These are phyloP conservation scores for Tachina fera DNA, from an alignment of 2,888 invertebrate genomes.

Conservation along the genomic window DNA sequence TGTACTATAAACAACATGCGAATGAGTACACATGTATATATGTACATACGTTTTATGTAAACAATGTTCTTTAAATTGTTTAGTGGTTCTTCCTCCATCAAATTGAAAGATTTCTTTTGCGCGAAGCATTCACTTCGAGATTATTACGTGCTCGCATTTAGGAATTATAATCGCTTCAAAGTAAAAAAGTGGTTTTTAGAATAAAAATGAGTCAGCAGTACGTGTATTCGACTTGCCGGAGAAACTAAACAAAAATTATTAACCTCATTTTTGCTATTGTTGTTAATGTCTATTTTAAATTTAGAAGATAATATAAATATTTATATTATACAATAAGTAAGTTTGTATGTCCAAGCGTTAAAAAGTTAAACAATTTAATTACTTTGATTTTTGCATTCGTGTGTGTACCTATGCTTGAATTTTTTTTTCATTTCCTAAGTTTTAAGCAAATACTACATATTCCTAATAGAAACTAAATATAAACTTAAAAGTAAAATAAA, in stretches of 20 bases:
- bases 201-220: slow-evolving; percentile 44
- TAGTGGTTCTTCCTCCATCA: not conserved
- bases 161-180: slow-evolving; percentile 52
- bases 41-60: not conserved
- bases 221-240: slow-evolving; percentile 27
- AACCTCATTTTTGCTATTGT: slow-evolving; percentile 41
- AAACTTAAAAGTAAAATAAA: slow-evolving; percentile 31
- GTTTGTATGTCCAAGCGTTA: slow-evolving; percentile 61
- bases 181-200: slow-evolving; percentile 53
- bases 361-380: slow-evolving; percentile 68
- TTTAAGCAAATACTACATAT: slow-evolving; percentile 60
- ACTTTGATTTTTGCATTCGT: slow-evolving; percentile 53
- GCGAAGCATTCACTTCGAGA: not conserved
- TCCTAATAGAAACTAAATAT: slow-evolving; percentile 52
- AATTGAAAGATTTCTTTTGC: slow-evolving; percentile 16
- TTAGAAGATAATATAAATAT: slow-evolving; percentile 66
- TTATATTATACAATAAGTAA: slow-evolving; percentile 50
- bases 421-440: slow-evolving; percentile 50
- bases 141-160: not conserved
- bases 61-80: slow-evolving; percentile 3
- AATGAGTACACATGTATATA: too few species aligned
- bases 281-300: slow-evolving; percentile 28
- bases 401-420: not conserved
- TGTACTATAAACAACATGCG: slow-evolving; percentile 3
- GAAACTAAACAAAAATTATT: slow-evolving; percentile 49